Evolutionary conservation across 2,113 vertebrate genomes (phyloP), one percentile per base, ranked within the genome.

Genomic region (Cephalopholis sonnerati): DNA sequence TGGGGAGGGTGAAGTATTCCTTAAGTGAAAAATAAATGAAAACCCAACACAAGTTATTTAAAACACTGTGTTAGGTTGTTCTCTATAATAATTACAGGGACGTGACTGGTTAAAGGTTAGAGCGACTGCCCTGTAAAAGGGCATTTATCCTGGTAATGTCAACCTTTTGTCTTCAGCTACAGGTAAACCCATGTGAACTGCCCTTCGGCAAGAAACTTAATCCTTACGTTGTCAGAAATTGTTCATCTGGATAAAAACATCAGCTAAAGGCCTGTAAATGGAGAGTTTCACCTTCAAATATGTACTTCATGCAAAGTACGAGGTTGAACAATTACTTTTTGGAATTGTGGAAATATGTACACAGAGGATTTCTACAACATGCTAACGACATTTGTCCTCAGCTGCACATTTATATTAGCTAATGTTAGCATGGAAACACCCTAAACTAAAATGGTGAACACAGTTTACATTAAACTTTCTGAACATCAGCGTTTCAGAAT

Each of bases 111-210:
- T 63, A 57, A 59, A 48, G 7, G 61, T 64, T 36, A 24, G 24
- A 61, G 66, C 8, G 57, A 74, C 20, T 32, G 10, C 12, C 25
- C 48, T 75, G 27, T 51, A 17, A 61, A 79, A 71, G 65, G 51
- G 50, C 41, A 74, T 36, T 32, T 16, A 16, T 46, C 59, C 20
- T 59, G 29, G 46, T 54, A 44, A 46, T 53, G 65, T 74, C 63
- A 62, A 39, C 44, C 32, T 66, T 81, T 59, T 76, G 44, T 66
- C 17, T 36, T 27, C 36, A 29, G 39, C 32, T 11, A 41, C 48
- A 68, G 12, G 39, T 62, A 54, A 32, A 62, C 62, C 25, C 9
- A 50, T 20, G 36, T 67, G 48, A 79, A 57, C 27, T 29, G 24
- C 25, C 62, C 15, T 20, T 8, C 24, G 65, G 24, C 18, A 51